Conservation (phyloP, 2,113 vertebrate species). For the Spilogale gracilis region DNA sequence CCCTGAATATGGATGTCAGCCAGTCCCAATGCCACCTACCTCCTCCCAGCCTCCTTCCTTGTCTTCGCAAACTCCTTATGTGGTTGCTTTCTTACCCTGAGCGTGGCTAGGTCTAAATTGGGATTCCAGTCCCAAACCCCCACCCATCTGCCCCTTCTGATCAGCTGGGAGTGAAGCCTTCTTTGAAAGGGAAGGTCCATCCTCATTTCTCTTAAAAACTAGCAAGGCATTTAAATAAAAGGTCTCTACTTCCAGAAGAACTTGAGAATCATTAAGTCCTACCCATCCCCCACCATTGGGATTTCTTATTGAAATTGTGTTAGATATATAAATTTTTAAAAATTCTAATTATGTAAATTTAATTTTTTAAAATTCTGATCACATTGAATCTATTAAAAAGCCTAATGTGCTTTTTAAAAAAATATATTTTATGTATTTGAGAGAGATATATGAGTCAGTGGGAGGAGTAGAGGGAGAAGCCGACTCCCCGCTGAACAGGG, state of each 20-base stretch:
- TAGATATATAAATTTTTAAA: background rate
- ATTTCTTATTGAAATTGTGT: background rate
- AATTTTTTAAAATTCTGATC: background rate
- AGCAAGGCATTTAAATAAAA: background rate
- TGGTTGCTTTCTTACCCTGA: rapidly evolving
- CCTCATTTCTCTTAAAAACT: background rate
- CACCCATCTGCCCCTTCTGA: too few relatives aligned
- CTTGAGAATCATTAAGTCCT: background rate
- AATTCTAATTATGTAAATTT: too few relatives aligned
- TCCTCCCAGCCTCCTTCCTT: background rate
- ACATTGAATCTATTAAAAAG: background rate
- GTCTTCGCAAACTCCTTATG: too few relatives aligned
- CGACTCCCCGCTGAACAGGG: too few relatives aligned
- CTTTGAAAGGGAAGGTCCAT: background rate
- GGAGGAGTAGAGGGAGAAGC: too few relatives aligned
- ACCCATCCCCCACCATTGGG: rapidly evolving
- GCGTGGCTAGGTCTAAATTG: background rate
- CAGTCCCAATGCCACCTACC: background rate
- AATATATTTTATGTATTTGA: too few relatives aligned
- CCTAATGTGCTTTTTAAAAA: background rate
- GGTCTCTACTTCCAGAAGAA: background rate
- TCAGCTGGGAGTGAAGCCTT: background rate
- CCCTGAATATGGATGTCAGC: background rate
- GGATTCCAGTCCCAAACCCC: background rate
- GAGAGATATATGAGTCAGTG: too few relatives aligned